Evolutionary conservation across 2,797 vertebrate genomes (phyloP).

Genomic region (Xenentodon cancila): DNA sequence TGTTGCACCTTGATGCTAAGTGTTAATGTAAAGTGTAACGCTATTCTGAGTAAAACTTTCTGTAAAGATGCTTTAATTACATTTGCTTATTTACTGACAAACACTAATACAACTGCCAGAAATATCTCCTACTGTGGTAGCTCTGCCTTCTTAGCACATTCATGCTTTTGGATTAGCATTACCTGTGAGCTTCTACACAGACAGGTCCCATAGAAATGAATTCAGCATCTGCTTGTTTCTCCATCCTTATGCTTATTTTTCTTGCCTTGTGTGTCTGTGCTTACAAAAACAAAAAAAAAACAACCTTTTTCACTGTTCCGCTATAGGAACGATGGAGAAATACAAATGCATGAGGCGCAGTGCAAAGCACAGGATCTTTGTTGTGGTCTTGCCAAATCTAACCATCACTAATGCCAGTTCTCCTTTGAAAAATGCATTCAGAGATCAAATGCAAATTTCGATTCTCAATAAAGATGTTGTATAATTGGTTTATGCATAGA

Average conservation of each 20-base stretch:
- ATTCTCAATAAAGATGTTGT: constrained; percentile 44
- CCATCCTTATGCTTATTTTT: constrained; percentile 53
- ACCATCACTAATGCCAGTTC: constrained; percentile 50
- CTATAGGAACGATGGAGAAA: constrained; percentile 43
- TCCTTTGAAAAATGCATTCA: constrained; percentile 55
- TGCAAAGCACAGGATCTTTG: constrained; percentile 49
- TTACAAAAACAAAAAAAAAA: constrained; percentile 26
- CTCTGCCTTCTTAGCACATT: constrained; percentile 57
- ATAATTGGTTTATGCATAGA: constrained; percentile 74
- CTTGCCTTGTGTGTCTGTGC: constrained; percentile 44
- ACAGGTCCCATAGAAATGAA: constrained; percentile 71
- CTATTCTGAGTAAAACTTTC: constrained; percentile 14
- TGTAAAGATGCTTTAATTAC: constrained; percentile 36
- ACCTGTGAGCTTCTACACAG: constrained; percentile 56
- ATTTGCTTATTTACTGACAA: constrained; percentile 21
- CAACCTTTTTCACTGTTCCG: constrained; percentile 35
- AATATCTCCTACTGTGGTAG: constrained; percentile 33
- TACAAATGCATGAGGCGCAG: constrained; percentile 50
- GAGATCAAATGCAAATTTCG: constrained; percentile 48
- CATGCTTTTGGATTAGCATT: constrained; percentile 71
- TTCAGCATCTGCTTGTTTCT: constrained; percentile 58
- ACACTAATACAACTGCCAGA: constrained; percentile 36
- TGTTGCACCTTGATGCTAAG: not conserved
- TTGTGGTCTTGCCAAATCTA: constrained; percentile 66
- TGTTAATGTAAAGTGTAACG: not conserved